Percentiles rank a stretch among this genome's conserved stretches.
Conservation (phyloP, 2,113 vertebrate species). For the Gorsachius goisagi region DNA sequence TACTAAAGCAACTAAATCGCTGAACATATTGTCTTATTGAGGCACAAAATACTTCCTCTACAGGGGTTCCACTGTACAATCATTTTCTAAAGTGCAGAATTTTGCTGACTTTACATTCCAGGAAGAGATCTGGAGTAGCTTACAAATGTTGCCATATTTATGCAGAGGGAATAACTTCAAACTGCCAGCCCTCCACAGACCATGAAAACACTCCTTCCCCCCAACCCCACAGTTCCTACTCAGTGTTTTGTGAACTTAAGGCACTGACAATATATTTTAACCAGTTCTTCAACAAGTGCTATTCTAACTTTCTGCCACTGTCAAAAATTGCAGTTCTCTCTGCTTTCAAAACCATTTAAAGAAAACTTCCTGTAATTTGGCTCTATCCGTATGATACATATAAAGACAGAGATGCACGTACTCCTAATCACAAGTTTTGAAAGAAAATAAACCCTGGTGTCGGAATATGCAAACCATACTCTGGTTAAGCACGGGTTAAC, state of each 20-base stretch:
- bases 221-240: neutral
- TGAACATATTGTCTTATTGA: neutral
- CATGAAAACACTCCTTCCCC: conserved; percentile 8
- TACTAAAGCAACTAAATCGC: neutral
- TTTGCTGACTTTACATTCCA: conserved; percentile 62
- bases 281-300: conserved; percentile 8
- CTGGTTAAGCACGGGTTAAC: conserved; percentile 1
- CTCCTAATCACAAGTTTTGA: neutral
- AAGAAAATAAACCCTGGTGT: neutral
- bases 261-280: conserved; percentile 25
- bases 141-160: conserved; percentile 47
- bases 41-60: conserved; percentile 34
- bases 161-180: conserved; percentile 23
- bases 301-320: neutral
- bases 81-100: conserved; percentile 12
- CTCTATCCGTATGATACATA: neutral
- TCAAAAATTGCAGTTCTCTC: neutral
- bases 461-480: neutral
- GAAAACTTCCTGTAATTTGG: neutral
- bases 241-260: conserved; percentile 6
- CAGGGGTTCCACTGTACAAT: neutral
- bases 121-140: conserved; percentile 40
- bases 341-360: neutral
- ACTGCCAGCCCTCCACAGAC: conserved; percentile 9
- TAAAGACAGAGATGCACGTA: neutral